These are phyloP conservation scores for Macaria notata DNA, from an alignment of 2,888 invertebrate genomes.

Conservation along the genomic window DNA sequence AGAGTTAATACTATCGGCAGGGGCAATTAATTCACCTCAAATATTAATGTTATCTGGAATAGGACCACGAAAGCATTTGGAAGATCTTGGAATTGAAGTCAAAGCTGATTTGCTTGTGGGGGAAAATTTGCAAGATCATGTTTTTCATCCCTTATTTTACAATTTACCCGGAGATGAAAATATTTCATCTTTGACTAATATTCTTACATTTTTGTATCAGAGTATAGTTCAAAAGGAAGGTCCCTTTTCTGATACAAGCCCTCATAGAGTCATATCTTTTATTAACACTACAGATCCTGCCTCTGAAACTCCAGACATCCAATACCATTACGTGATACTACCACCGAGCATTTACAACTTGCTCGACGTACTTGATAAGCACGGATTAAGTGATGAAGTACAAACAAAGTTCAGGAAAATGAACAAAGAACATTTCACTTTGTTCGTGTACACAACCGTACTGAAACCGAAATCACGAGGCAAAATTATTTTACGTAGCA, in stretches of 20 bases:
- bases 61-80: constrained; percentile 68
- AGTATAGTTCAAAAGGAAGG: constrained; percentile 78
- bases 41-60: constrained; percentile 77
- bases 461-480: constrained; percentile 87
- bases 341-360: constrained; percentile 49
- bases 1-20: constrained; percentile 77
- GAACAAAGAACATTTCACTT: constrained; percentile 47
- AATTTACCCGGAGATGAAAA: constrained; percentile 48
- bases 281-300: constrained; percentile 54
- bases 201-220: constrained; percentile 54
- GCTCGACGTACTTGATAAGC: constrained; percentile 47
- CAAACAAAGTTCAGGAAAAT: constrained; percentile 43
- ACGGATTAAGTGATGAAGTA: constrained; percentile 48
- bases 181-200: constrained; percentile 42
- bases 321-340: constrained; percentile 54
- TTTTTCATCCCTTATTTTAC: constrained; percentile 61
- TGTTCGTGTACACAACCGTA: constrained; percentile 81
- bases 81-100: constrained; percentile 58
- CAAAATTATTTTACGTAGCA: constrained; percentile 84
- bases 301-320: constrained; percentile 53
- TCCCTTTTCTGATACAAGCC: constrained; percentile 62
- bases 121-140: constrained; percentile 78
- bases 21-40: constrained; percentile 77
- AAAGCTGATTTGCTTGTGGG: constrained; percentile 76
- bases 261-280: constrained; percentile 57